phyloP scores from a whole-genome alignment of 2,113 vertebrate genomes.

The Hucho hucho region DNA sequence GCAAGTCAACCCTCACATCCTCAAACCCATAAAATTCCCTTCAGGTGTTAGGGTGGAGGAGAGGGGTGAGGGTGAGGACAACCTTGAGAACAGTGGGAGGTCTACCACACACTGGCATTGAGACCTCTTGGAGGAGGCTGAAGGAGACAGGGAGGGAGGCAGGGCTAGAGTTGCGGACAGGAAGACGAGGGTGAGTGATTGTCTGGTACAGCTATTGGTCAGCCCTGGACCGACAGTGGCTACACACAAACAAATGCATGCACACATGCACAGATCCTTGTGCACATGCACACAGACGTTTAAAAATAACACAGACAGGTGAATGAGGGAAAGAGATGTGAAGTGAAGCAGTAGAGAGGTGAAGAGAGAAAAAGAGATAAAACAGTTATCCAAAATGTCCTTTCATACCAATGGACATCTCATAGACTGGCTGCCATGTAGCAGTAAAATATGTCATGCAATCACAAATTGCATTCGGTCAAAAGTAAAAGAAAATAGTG shows the following conservation, averaged over 20 bases:
- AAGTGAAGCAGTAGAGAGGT: conserved; percentile 46
- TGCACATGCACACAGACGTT: conserved; percentile 41
- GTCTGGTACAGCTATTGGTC: conserved; percentile 61
- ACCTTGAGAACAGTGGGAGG: too few species aligned
- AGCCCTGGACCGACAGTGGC: conserved; percentile 43
- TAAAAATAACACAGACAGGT: conserved; percentile 66
- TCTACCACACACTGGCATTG: too few species aligned
- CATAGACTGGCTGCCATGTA: conserved; percentile 61
- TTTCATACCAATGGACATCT: conserved; percentile 71
- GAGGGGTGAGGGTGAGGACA: conserved; percentile 17
- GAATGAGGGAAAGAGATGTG: conserved; percentile 10
- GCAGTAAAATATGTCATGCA: conserved; percentile 59
- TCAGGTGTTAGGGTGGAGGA: conserved; percentile 45
- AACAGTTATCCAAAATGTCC: conserved; percentile 68
- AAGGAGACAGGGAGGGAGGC: too few species aligned
- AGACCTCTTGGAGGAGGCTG: too few species aligned
- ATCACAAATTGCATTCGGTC: conserved; percentile 53
- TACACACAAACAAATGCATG: neutral
- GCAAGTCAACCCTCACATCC: neutral
- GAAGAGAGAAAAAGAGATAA: conserved; percentile 42
- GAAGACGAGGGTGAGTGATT: conserved; percentile 62
- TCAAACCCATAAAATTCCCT: conserved; percentile 15
- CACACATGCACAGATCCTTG: too few species aligned
- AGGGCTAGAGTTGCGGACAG: too few species aligned
- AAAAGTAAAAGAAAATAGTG: conserved; percentile 60